phyloP scores from a whole-genome alignment of 2,888 invertebrate species.

The Aproaerema taeniolella region DNA sequence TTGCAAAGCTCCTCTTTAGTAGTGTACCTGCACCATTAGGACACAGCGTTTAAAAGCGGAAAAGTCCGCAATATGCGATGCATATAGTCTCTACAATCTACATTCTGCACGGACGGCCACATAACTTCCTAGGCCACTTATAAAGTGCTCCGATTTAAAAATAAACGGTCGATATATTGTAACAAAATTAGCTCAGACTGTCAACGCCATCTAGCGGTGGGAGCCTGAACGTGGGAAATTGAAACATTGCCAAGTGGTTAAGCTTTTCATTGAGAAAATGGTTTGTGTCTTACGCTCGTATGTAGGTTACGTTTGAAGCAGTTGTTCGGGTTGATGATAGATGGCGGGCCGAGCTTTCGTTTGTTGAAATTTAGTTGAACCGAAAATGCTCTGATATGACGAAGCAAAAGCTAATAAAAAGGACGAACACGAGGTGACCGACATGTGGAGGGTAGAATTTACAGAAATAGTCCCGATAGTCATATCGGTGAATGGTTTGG shows the following conservation, averaged over 20 bases:
- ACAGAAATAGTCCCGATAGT: no score
- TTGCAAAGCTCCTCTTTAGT: no score
- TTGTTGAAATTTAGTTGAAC: no score
- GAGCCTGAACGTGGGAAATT: slow-evolving; percentile 35
- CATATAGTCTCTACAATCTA: no score
- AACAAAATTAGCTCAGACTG: slow-evolving; percentile 40
- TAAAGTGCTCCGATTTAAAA: slow-evolving; percentile 66
- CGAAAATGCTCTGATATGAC: no score
- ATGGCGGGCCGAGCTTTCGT: slow-evolving; percentile 23
- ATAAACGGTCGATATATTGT: slow-evolving; percentile 56
- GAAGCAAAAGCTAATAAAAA: neutral
- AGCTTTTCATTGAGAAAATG: slow-evolving; percentile 20
- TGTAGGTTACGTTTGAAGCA: slow-evolving; percentile 9
- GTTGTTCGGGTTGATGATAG: slow-evolving; percentile 24
- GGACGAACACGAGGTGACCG: no score
- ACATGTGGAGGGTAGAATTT: no score
- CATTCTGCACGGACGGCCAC: slow-evolving; percentile 41
- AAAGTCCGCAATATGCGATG: no score
- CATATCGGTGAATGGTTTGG: no score
- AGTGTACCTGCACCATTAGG: no score
- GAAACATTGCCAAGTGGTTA: slow-evolving; percentile 34
- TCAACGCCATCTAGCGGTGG: slow-evolving; percentile 44
- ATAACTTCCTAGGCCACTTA: slow-evolving; percentile 68
- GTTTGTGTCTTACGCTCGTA: slow-evolving; percentile 24
- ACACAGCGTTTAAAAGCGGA: no score